Evolutionary conservation across 2,113 vertebrate species (phyloP).

Genomic region (Phylloscopus trochiloides): DNA sequence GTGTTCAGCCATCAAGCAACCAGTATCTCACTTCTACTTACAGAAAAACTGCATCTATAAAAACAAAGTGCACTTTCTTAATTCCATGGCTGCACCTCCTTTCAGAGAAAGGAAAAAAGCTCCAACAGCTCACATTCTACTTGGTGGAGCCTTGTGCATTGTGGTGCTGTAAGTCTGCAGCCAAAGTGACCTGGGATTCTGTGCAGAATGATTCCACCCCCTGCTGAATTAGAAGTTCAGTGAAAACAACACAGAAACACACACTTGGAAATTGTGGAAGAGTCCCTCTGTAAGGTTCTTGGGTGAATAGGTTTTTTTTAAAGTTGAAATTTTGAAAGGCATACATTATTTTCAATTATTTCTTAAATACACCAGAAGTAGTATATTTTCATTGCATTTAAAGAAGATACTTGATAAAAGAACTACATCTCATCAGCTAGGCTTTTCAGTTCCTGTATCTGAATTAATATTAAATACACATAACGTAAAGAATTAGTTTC

Average conservation of each 20-base stretch:
- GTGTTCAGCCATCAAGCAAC: background rate
- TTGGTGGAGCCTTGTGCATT: background rate
- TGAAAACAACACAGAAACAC: background rate
- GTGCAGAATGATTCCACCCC: background rate
- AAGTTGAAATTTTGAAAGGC: background rate
- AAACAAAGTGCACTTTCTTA: background rate
- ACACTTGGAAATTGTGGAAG: background rate
- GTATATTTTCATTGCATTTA: background rate
- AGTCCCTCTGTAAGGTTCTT: background rate
- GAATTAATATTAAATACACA: background rate
- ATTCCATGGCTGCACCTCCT: background rate
- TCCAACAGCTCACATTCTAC: background rate
- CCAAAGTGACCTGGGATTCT: background rate
- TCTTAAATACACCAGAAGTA: background rate
- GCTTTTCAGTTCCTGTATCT: background rate
- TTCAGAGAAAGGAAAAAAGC: background rate
- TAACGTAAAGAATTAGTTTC: background rate
- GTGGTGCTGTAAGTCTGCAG: background rate
- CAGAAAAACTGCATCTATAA: background rate
- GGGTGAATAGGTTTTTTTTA: background rate
- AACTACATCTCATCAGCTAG: background rate
- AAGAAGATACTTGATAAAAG: background rate
- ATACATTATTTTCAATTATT: background rate
- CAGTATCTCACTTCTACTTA: background rate
- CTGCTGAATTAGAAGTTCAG: background rate